Evolutionary conservation across 2,888 invertebrate genomes (phyloP).

Genomic region (Clusia tigrina): DNA sequence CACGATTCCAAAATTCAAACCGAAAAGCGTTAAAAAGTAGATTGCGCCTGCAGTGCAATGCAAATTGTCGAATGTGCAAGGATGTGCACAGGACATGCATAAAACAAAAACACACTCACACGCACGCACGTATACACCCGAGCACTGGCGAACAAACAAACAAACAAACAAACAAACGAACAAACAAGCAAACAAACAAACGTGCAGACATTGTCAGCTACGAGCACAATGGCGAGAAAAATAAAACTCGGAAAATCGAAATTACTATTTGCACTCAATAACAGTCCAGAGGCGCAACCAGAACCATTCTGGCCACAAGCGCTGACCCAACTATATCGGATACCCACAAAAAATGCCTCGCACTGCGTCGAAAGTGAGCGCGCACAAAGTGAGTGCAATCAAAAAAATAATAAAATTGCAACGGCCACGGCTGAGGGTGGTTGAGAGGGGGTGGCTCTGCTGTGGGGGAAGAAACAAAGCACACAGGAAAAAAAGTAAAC

Average conservation of each 20-base stretch:
- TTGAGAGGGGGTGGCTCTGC: too few species aligned
- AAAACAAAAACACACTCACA: too few species aligned
- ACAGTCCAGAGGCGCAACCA: conserved; percentile 53
- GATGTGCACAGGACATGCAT: conserved; percentile 11
- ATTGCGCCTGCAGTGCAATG: conserved; percentile 13
- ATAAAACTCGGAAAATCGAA: conserved; percentile 26
- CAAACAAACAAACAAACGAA: conserved; percentile 26
- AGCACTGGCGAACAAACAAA: too few species aligned
- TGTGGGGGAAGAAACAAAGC: too few species aligned
- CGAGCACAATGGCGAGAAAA: conserved; percentile 37
- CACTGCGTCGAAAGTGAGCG: not conserved
- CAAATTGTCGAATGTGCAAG: conserved; percentile 12
- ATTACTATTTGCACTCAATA: conserved; percentile 20
- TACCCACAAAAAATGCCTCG: conserved; percentile 51
- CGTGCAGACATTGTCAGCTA: not conserved
- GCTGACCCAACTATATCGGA: conserved; percentile 62
- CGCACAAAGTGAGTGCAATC: conserved; percentile 12
- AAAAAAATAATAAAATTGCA: conserved; percentile 13
- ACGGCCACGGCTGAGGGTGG: too few species aligned
- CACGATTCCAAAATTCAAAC: conserved; percentile 36
- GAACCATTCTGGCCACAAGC: conserved; percentile 63
- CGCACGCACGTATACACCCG: too few species aligned
- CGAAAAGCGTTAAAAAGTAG: conserved; percentile 14
- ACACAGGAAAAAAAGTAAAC: too few species aligned
- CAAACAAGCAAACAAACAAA: conserved; percentile 27